phyloP scores from a whole-genome alignment of 2,888 invertebrate genomes.

The Ditula angustiorana region DNA sequence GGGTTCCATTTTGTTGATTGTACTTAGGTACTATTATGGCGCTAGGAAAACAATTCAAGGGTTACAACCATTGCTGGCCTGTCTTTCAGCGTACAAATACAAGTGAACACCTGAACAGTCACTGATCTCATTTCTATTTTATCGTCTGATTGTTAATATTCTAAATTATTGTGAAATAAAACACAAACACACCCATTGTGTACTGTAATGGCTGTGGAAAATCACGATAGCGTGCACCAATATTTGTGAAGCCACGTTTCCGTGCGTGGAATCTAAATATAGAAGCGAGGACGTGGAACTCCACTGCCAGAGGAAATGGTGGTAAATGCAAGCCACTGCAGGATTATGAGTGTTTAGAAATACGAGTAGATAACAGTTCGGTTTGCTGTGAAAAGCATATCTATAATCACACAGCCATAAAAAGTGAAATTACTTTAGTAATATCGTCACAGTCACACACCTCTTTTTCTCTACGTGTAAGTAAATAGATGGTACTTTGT shows the following conservation, averaged over 20 bases:
- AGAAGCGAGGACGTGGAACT: conserved; percentile 2
- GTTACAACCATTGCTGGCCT: too few species aligned
- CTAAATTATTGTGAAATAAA: conserved; percentile 23
- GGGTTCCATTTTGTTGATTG: too few species aligned
- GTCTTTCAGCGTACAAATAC: too few species aligned
- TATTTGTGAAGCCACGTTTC: conserved; percentile 35
- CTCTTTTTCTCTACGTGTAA: neutral
- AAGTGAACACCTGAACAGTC: too few species aligned
- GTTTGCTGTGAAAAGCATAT: neutral
- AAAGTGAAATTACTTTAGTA: neutral
- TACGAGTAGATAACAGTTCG: neutral
- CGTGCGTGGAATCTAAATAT: conserved; percentile 8
- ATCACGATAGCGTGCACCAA: conserved; percentile 39
- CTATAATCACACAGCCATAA: neutral
- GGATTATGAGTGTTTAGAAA: neutral
- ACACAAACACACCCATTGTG: conserved; percentile 4
- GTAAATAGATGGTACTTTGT: neutral
- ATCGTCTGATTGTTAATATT: conserved; percentile 9
- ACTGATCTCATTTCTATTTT: conserved; percentile 1
- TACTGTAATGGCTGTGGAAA: conserved; percentile 33
- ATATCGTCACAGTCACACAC: neutral
- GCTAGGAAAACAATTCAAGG: too few species aligned
- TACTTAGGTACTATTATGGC: too few species aligned
- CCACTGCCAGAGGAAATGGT: neutral
- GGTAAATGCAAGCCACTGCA: neutral